Base-by-base conservation (phyloP, 2,888 invertebrate species). In the Galerucella nymphaeae region DNA sequence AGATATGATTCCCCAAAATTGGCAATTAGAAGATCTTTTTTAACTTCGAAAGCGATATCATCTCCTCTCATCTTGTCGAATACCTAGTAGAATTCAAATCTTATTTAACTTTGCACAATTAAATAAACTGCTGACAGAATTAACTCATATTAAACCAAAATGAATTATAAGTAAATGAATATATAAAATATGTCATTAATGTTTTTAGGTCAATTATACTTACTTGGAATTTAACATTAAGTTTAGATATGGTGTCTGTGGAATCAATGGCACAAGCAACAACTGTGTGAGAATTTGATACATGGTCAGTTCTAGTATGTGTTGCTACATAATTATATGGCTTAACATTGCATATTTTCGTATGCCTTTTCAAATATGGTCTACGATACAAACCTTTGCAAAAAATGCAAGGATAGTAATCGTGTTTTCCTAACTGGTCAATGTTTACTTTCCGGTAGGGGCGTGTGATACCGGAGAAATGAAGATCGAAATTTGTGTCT, bases 1-100 rank as follows among this genome's bases (percentile, higher is more conserved):
- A 79, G 68, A 65, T 79, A 78, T 10, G 76, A 76, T 11, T 79
- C 77, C 58, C 72, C 76, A 69, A 78, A 76, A 70, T 77, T 59
- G 11, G 74, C 73, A 53, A 79, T 76, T 20, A 78, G 69, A 41
- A 78, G 61, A 73, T 78, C 79, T 74, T 75, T 76, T 75, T 79
- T 77, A 50, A 71, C 78, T 59, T 65, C 76, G 70, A 77, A 76
- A 20, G 77, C 61, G 55, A 79, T 76, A 42, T 77, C 61, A 71
- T 78, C 77, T 14, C 75, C 76, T 66, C 67, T 79, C 77, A 79
- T 78, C 50, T 66, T 66, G 65, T 76, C 72, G 70, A 78, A 78
- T 41, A 79, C 77, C 76, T 79, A 64, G 64, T 65, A 59, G 41
- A 38, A 69, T 55, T 42, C 42, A 42, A 42, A 42, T 10, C 42